Evolutionary conservation across 2,888 invertebrate genomes (phyloP).

Genomic region (Coleophora flavipennella): DNA sequence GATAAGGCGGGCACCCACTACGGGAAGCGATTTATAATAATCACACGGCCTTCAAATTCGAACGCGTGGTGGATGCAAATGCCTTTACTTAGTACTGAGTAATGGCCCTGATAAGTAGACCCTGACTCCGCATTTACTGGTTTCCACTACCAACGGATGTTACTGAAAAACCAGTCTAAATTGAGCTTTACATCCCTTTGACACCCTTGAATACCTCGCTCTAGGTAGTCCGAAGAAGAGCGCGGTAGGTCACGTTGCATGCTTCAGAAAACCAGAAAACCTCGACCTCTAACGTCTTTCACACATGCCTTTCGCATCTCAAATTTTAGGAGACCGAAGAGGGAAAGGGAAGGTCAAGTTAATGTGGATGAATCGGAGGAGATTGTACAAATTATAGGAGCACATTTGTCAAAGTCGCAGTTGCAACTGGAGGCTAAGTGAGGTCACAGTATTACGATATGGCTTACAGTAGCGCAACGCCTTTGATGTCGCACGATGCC

Average conservation of each 20-base stretch:
- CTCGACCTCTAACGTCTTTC: not conserved
- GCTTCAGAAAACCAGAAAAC: too few relatives aligned
- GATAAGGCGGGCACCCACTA: not conserved
- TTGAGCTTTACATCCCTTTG: constrained; percentile 18
- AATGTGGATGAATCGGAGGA: constrained; percentile 22
- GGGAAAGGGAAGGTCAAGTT: constrained; percentile 23
- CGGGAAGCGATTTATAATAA: constrained; percentile 2
- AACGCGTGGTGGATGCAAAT: constrained; percentile 38
- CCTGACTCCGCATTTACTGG: constrained; percentile 54
- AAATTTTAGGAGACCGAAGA: constrained; percentile 4
- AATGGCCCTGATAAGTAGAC: constrained; percentile 53
- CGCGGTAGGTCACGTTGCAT: too few relatives aligned
- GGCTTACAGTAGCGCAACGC: too few relatives aligned
- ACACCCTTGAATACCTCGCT: not conserved
- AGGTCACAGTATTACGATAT: too few relatives aligned
- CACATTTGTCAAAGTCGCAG: constrained; percentile 57
- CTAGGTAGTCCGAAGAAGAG: too few relatives aligned
- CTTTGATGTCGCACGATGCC: too few relatives aligned
- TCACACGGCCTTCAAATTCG: constrained; percentile 5
- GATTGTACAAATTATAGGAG: constrained; percentile 46
- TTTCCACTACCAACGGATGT: constrained; percentile 45
- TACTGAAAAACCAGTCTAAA: constrained; percentile 27
- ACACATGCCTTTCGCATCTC: constrained; percentile 8
- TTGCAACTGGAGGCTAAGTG: constrained; percentile 30
- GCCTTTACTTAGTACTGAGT: constrained; percentile 47